Evolutionary conservation across 2,888 invertebrate species (phyloP).

Genomic region (Gari tellinella): DNA sequence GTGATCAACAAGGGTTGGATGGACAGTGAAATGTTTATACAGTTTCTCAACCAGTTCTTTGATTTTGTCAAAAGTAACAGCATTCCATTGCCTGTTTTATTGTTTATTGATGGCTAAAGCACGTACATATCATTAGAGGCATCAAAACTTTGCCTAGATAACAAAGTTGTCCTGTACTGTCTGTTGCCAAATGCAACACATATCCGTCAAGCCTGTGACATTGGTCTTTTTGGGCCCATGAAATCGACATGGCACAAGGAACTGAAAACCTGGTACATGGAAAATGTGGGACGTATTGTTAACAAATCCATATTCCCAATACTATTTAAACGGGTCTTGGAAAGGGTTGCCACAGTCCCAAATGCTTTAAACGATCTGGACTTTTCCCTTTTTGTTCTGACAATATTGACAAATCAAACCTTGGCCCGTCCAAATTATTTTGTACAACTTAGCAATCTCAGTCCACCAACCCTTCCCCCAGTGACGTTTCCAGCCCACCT

Average conservation of each 20-base stretch:
- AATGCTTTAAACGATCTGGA: no score
- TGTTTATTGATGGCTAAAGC: conserved; percentile 35
- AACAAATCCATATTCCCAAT: conserved; percentile 14
- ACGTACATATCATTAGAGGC: conserved; percentile 12
- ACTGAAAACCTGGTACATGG: conserved; percentile 26
- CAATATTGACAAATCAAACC: no score
- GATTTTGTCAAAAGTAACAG: not conserved
- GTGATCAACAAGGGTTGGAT: conserved; percentile 28
- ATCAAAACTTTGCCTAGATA: conserved; percentile 5
- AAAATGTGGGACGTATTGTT: conserved; percentile 14
- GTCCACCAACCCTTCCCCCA: no score
- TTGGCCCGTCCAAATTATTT: no score
- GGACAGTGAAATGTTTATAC: conserved; percentile 21
- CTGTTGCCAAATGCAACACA: conserved; percentile 27
- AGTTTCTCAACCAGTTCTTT: conserved; percentile 13
- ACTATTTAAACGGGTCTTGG: conserved; percentile 22
- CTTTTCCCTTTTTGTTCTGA: no score
- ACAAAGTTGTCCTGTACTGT: conserved; percentile 27
- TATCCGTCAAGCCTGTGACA: conserved; percentile 22
- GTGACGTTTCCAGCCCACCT: no score
- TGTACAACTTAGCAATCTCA: no score
- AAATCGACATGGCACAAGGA: conserved; percentile 22
- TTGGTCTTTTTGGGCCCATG: conserved; percentile 14
- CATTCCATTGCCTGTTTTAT: conserved; percentile 7
- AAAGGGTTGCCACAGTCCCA: conserved; percentile 5